Percentiles rank a stretch among this genome's conserved stretches.
phyloP scores from a whole-genome alignment of 2,797 vertebrate genomes.

The Parambassis ranga region DNA sequence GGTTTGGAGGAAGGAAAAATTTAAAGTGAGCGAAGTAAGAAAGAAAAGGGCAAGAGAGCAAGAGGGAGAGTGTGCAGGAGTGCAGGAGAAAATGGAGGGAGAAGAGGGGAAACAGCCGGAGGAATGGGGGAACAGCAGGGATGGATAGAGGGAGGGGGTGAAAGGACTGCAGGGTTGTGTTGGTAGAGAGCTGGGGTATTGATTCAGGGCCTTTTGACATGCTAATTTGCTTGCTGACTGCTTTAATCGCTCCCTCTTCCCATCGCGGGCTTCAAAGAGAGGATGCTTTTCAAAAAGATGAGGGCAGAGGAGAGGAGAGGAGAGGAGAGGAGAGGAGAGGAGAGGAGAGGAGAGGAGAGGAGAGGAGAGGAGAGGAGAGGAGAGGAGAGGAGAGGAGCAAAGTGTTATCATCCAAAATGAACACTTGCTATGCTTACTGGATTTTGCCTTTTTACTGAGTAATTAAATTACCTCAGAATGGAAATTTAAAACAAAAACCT shows the following conservation, averaged over 20 bases:
- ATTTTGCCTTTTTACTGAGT: not conserved
- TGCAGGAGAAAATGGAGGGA: constrained; percentile 57
- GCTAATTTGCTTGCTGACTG: constrained; percentile 84
- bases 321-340: constrained; percentile 30
- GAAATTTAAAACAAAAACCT: too few species aligned
- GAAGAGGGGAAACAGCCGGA: constrained; percentile 61
- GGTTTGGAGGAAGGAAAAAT: not conserved
- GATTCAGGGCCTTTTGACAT: constrained; percentile 87
- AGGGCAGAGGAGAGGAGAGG: constrained; percentile 53
- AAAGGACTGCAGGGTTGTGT: constrained; percentile 63
- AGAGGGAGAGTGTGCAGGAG: constrained; percentile 55
- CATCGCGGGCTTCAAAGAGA: constrained; percentile 84
- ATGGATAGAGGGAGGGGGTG: constrained; percentile 35
- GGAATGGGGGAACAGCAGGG: constrained; percentile 47
- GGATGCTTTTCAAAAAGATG: constrained; percentile 80
- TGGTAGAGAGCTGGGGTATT: constrained; percentile 80
- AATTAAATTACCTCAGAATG: too few species aligned
- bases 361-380: constrained; percentile 27
- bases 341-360: not conserved
- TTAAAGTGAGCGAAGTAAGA: constrained; percentile 35
- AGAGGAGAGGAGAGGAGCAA: constrained; percentile 2
- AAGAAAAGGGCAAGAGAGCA: constrained; percentile 44
- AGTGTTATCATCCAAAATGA: constrained; percentile 28
- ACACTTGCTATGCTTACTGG: too few species aligned
- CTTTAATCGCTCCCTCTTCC: constrained; percentile 81